Evolutionary conservation across 2,888 invertebrate species (phyloP), one percentile per base, ranked within the genome.

Genomic region (Spilarctia lutea): DNA sequence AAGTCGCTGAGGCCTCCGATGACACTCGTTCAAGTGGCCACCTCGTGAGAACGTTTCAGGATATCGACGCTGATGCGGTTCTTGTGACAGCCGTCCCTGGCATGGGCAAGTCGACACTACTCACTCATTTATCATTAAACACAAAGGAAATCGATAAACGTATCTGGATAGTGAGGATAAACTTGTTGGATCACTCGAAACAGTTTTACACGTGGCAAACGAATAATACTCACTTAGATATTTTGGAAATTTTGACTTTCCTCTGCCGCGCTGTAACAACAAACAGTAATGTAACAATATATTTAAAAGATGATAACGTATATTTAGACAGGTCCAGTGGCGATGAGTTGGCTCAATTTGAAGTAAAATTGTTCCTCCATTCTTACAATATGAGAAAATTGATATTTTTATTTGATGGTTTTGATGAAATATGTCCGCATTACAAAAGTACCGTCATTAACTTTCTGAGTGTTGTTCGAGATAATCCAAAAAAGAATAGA

Each of bases 61-160:
- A 74, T 56, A 35, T 74, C 27, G 52, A 52, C 33, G 56, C 70
- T 24, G 48, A 68, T n/a, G 66, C 52, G 6, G 70, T 74, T 16
- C 52, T 74, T 56, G 4, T 74, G 20, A 74, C 74, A 6, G 74
- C 70, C 8, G 52, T 48, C 24, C 70, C 80, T 13, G 80, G 78
- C 0, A 80, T 80, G 77, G 80, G 80, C 24, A 80, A 80, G 63
- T 80, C 80, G 18, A 77, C 77, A n/a, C 71, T 77, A 27, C 74
- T 80, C 20, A 79, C 78, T 18, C 68, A 80, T 27, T 45, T 74
- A n/a, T 56, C 74, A 45, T 1, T 74, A 2, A 60, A 48, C 8
- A 74, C 74, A 0, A 74, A 74, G 27, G 60, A 71, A 39, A 24
- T 13, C 10, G 45, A 60, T 67, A 18, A 13, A 20, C 30, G 39